phyloP scores from a whole-genome alignment of 35 echinoderm and acorn worm species.

The Heliocidaris tuberculata region DNA sequence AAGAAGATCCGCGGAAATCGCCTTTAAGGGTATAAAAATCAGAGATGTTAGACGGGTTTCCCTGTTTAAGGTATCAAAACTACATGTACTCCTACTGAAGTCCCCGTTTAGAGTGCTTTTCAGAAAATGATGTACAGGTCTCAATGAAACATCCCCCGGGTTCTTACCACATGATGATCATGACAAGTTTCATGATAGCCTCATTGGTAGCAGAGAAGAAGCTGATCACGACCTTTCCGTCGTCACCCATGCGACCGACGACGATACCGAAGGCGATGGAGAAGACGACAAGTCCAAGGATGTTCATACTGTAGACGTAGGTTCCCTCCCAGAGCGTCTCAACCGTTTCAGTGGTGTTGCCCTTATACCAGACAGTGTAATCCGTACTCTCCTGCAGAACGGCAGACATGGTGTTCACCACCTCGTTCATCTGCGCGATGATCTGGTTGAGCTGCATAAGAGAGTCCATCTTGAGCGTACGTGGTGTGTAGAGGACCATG shows the following conservation, averaged over 20 bases:
- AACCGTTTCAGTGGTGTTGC: conserved; percentile 38
- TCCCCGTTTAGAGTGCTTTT: too few species aligned
- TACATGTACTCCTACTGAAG: too few species aligned
- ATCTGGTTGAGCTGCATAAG: conserved; percentile 76
- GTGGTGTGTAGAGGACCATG: conserved; percentile 51
- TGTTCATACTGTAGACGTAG: conserved; percentile 93
- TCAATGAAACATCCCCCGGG: too few species aligned
- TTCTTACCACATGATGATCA: conserved; percentile 96
- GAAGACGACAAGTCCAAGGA: conserved; percentile 96
- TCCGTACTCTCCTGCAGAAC: conserved; percentile 59
- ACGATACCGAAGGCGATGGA: conserved; percentile 89
- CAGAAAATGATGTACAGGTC: too few species aligned
- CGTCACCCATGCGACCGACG: conserved; percentile 70
- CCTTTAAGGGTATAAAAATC: too few species aligned
- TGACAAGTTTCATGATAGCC: conserved; percentile 87
- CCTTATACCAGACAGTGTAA: conserved; percentile 55
- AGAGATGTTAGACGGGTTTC: too few species aligned
- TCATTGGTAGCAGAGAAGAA: conserved; percentile 85
- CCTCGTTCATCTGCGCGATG: conserved; percentile 57
- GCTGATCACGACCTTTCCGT: conserved; percentile 64
- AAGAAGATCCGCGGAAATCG: too few species aligned
- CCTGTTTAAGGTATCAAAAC: too few species aligned
- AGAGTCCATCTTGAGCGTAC: conserved; percentile 58
- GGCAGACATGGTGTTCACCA: conserved; percentile 49
- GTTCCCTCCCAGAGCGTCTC: conserved; percentile 50